Percentiles rank a stretch among this genome's conserved stretches.
Conservation (phyloP, 2,888 invertebrate genomes). For the Hemaris fuciformis region DNA sequence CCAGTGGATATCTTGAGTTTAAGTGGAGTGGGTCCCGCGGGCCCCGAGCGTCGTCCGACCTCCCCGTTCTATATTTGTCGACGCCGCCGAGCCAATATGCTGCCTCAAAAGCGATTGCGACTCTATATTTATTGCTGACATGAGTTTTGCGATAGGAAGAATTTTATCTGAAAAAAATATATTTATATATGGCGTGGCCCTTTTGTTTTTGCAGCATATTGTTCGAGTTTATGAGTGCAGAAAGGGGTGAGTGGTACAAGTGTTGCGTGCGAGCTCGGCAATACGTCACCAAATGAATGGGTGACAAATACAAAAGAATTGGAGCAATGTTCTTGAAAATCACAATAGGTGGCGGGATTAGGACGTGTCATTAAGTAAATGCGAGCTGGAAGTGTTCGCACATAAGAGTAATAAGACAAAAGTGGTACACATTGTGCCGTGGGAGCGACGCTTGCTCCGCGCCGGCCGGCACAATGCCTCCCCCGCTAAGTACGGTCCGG, state of each 20-base stretch:
- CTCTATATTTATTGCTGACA: slow-evolving; percentile 20
- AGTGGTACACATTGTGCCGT: slow-evolving; percentile 58
- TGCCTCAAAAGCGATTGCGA: slow-evolving; percentile 24
- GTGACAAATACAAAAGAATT: slow-evolving; percentile 15
- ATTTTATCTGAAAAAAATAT: not conserved
- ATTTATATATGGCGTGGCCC: not conserved
- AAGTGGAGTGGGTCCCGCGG: slow-evolving; percentile 37
- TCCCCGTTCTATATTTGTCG: slow-evolving; percentile 47
- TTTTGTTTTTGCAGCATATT: slow-evolving; percentile 5
- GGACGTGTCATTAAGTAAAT: slow-evolving; percentile 59
- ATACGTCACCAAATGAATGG: not conserved
- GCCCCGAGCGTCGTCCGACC: slow-evolving; percentile 39
- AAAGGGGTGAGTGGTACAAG: not conserved
- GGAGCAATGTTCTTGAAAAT: slow-evolving; percentile 30
- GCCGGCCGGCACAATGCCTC: slow-evolving; percentile 58
- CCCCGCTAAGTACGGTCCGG: slow-evolving; percentile 70
- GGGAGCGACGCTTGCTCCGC: not conserved
- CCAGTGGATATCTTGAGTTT: slow-evolving; percentile 35
- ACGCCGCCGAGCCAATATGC: slow-evolving; percentile 38
- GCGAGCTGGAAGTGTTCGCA: slow-evolving; percentile 65
- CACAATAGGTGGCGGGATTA: slow-evolving; percentile 43
- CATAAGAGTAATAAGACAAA: slow-evolving; percentile 69
- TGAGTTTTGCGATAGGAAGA: slow-evolving; percentile 19
- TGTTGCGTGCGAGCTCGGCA: not conserved
- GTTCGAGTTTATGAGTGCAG: not conserved